Evolutionary conservation across 2,888 invertebrate species (phyloP).

Genomic region (Romanomermis culicivorax): DNA sequence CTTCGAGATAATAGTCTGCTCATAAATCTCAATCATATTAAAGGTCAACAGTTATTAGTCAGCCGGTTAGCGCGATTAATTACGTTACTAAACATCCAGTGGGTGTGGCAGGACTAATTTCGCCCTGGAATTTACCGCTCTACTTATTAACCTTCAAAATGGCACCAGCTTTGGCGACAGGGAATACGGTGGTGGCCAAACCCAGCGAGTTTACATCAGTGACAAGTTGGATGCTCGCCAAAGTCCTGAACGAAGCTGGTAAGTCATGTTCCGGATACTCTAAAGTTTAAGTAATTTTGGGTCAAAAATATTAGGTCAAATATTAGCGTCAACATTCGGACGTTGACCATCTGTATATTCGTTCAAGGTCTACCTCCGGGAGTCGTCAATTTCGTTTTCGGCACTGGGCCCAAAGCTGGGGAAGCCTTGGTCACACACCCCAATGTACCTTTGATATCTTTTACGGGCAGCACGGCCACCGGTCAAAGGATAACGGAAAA

Average conservation of each 20-base stretch:
- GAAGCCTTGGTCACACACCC: too few species aligned
- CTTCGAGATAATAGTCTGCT: background rate
- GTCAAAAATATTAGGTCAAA: too few species aligned
- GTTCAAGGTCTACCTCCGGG: too few species aligned
- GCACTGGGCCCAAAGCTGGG: too few species aligned
- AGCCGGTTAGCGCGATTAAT: slow-evolving; percentile 29
- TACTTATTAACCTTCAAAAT: slow-evolving; percentile 38
- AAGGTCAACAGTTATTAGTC: slow-evolving; percentile 18
- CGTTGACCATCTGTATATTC: too few species aligned
- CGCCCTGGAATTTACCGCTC: slow-evolving; percentile 39
- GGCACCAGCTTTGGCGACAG: slow-evolving; percentile 35
- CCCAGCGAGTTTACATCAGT: slow-evolving; percentile 39
- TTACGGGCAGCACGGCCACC: too few species aligned
- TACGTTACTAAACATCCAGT: slow-evolving; percentile 35
- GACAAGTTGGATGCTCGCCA: slow-evolving; percentile 35
- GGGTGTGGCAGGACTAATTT: slow-evolving; percentile 37
- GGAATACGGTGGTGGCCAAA: slow-evolving; percentile 37
- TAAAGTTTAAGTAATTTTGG: too few species aligned
- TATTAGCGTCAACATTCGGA: slow-evolving; percentile 8
- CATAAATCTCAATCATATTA: slow-evolving; percentile 15
- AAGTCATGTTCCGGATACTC: slow-evolving; percentile 10
- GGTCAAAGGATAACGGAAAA: too few species aligned
- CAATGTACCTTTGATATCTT: too few species aligned
- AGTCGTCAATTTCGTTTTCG: too few species aligned
- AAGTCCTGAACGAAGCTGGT: slow-evolving; percentile 35